phyloP scores from a whole-genome alignment of 2,797 vertebrate species.

The Arrhamphus sclerolepis region DNA sequence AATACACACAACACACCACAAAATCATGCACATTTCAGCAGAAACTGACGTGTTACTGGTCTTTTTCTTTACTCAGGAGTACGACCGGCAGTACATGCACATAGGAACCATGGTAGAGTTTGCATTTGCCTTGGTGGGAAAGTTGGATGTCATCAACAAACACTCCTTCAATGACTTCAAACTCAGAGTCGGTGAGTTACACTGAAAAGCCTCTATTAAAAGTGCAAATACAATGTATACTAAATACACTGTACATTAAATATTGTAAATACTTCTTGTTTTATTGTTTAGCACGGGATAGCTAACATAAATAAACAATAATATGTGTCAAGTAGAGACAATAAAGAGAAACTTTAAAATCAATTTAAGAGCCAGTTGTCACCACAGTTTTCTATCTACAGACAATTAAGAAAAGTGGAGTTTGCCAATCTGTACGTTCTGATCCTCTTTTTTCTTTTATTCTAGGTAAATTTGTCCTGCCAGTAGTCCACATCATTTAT shows the following conservation, averaged over 20 bases:
- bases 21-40: background rate
- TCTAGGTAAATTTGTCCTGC: too few species aligned
- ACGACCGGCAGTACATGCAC: conserved; percentile 96
- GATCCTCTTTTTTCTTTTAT: too few species aligned
- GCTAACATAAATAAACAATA: too few species aligned
- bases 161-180: conserved; percentile 99
- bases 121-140: conserved; percentile 95
- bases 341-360: too few species aligned
- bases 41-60: background rate
- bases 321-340: too few species aligned
- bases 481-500: too few species aligned
- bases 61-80: conserved; percentile 81
- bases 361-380: too few species aligned
- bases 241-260: background rate
- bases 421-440: too few species aligned
- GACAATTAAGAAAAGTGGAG: too few species aligned
- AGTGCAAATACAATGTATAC: background rate
- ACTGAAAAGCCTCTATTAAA: background rate
- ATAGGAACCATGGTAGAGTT: conserved; percentile 98
- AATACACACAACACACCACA: background rate
- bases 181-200: conserved; percentile 90
- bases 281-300: too few species aligned
- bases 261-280: background rate
- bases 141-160: conserved; percentile 96
- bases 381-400: too few species aligned